These are phyloP conservation scores for Agrochola lota DNA, from an alignment of 2,888 invertebrate genomes.

Conservation along the genomic window DNA sequence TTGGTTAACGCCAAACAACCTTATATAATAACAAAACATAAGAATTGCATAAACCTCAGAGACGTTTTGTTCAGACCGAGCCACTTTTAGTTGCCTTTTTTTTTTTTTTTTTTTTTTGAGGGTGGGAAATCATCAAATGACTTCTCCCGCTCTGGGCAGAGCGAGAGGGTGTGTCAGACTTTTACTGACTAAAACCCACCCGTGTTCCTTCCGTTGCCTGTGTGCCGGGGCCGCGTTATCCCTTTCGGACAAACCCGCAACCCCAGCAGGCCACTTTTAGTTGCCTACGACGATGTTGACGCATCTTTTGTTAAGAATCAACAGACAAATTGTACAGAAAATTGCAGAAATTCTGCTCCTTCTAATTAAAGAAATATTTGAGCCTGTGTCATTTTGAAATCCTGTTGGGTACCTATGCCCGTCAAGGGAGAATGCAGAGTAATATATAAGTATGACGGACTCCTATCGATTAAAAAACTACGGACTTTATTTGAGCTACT, in stretches of 20 bases:
- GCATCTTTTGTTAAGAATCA: too few species aligned
- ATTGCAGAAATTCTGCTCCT: too few species aligned
- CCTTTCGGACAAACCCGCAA: too few species aligned
- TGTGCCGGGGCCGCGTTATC: too few species aligned
- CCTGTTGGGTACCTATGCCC: neutral
- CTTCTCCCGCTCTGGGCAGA: too few species aligned
- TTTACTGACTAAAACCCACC: too few species aligned
- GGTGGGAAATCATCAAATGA: too few species aligned
- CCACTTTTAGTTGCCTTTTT: conserved; percentile 33
- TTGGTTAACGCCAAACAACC: conserved; percentile 79
- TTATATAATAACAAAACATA: conserved; percentile 89
- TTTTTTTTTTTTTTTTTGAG: too few species aligned
- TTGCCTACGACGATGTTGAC: neutral
- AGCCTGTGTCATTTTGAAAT: too few species aligned
- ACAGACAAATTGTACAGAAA: too few species aligned
- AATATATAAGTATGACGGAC: neutral
- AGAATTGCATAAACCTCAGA: conserved; percentile 88
- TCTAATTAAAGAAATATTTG: neutral
- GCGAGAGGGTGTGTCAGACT: too few species aligned
- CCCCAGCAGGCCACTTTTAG: conserved; percentile 43
- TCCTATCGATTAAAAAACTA: neutral
- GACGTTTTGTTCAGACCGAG: conserved; percentile 56
- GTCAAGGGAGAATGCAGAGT: neutral
- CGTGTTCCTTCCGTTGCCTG: too few species aligned
- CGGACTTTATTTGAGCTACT: neutral